Evolutionary conservation across 1,140 invertebrate genomes (phyloP).

Genomic region (Lepidurus arcticus): DNA sequence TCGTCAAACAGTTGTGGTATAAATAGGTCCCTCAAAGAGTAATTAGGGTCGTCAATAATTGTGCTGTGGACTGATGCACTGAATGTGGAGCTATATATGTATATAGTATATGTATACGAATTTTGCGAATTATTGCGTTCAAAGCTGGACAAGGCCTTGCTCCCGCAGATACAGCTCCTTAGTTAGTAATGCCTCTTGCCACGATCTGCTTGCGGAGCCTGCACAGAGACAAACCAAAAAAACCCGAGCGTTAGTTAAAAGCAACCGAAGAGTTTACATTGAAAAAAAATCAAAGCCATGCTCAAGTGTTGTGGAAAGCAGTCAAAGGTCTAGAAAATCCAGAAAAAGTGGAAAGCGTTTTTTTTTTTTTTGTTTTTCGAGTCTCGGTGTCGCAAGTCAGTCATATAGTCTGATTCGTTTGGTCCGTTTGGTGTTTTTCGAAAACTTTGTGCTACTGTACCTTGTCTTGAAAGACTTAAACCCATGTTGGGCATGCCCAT

Average conservation of each 20-base stretch:
- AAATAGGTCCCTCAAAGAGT: background rate
- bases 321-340: background rate
- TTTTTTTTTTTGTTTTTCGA: background rate
- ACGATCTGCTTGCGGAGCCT: slow-evolving; percentile 38
- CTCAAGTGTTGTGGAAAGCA: background rate
- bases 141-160: slow-evolving; percentile 38
- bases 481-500: slow-evolving; percentile 29
- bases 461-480: slow-evolving; percentile 32
- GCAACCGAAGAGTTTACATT: background rate
- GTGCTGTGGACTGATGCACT: background rate
- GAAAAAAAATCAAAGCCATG: background rate
- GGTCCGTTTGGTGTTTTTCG: too few relatives aligned
- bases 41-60: background rate
- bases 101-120: slow-evolving; percentile 25
- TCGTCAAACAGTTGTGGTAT: background rate
- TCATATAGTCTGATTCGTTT: background rate
- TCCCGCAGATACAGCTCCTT: slow-evolving; percentile 38
- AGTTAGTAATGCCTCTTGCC: slow-evolving; percentile 40
- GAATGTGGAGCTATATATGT: slow-evolving; percentile 5
- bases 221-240: slow-evolving; percentile 25
- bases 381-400: background rate
- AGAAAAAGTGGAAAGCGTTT: background rate
- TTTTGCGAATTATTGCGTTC: slow-evolving; percentile 29
- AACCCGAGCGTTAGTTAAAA: background rate
- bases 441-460: background rate